Conservation (phyloP, 2,113 vertebrate species). For the Ancistrus triradiatus region DNA sequence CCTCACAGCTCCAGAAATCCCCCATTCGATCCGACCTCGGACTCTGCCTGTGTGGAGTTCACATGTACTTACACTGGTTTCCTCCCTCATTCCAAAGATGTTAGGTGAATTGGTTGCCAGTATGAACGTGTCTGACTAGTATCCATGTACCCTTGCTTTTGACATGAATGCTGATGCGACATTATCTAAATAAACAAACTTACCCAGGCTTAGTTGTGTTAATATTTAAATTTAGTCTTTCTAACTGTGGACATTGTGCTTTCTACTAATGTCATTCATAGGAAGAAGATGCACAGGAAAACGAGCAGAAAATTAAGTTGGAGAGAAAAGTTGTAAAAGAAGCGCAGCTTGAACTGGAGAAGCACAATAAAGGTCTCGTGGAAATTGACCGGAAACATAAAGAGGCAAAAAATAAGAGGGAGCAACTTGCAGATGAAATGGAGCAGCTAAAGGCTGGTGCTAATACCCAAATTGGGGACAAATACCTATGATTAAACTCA, state of each 20-base stretch:
- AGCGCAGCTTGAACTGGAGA: constrained; percentile 61
- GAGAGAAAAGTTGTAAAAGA: constrained; percentile 64
- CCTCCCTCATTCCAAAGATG: too few relatives aligned
- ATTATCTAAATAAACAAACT: too few relatives aligned
- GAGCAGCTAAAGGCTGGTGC: constrained; percentile 74
- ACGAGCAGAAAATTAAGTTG: constrained; percentile 68
- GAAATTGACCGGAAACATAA: constrained; percentile 67
- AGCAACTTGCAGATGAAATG: constrained; percentile 65
- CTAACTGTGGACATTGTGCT: not conserved
- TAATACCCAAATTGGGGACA: not conserved
- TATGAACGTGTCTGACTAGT: too few relatives aligned
- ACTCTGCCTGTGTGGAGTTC: too few relatives aligned
- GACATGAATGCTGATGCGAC: too few relatives aligned
- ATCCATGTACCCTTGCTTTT: too few relatives aligned
- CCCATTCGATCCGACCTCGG: too few relatives aligned
- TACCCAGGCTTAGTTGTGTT: too few relatives aligned
- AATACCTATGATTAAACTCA: not conserved
- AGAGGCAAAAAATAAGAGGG: constrained; percentile 70
- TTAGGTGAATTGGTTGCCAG: too few relatives aligned
- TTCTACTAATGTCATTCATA: constrained; percentile 42
- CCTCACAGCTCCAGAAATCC: too few relatives aligned
- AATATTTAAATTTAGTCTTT: too few relatives aligned
- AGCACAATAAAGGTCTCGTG: constrained; percentile 52
- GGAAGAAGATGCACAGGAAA: constrained; percentile 77
- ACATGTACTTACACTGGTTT: too few relatives aligned